Evolutionary conservation across 2,888 invertebrate genomes (phyloP), one percentile per base, ranked within the genome.

Genomic region (Microctonus hyperodae): DNA sequence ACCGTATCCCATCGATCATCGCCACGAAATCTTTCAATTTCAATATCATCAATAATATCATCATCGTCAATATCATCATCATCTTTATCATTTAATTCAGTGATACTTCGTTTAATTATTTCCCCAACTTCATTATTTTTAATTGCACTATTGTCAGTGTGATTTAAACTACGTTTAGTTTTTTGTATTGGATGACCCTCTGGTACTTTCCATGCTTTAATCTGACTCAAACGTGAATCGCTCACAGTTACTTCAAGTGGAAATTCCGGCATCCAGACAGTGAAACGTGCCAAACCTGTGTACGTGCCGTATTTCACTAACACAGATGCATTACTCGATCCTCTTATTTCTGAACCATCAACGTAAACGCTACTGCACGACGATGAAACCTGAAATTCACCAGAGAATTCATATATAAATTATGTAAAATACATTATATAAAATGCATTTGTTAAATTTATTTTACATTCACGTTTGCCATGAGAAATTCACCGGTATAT

Each of bases 221-320:
- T 92, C 86, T 96, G 96, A 65, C 96, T 96, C 66, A 98, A 88
- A 72, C 94, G 89, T 74, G 92, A 90, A 85, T 98, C 97, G 16
- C 92, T 91, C 4, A 97, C 92, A 75, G 93, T 92, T 33, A 98
- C 91, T 81, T 96, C 95, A 66, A 98, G 86, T 0, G 96, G 95
- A 79, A 96, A 92, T 82, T 97, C 96, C 0, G 98, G 97, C 91
- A 96, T 95, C 97, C 98, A 98, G 1, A 98, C 97, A 20, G 93
- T 94, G 83, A 97, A 95, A 69, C 92, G 90, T 1, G 96, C 94
- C 70, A 93, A 86, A 13, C 96, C 96, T 25, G 92, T 93, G 84
- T 94, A 94, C 1, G 95, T 95, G 31, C 95, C 97, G 80, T 95
- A 95, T 83, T 94, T 95, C 61, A 97, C 96, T 62, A 96, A 89